Evolutionary conservation across 2,888 invertebrate genomes (phyloP), one percentile per base, ranked within the genome.

Genomic region (Trichacis sp.): DNA sequence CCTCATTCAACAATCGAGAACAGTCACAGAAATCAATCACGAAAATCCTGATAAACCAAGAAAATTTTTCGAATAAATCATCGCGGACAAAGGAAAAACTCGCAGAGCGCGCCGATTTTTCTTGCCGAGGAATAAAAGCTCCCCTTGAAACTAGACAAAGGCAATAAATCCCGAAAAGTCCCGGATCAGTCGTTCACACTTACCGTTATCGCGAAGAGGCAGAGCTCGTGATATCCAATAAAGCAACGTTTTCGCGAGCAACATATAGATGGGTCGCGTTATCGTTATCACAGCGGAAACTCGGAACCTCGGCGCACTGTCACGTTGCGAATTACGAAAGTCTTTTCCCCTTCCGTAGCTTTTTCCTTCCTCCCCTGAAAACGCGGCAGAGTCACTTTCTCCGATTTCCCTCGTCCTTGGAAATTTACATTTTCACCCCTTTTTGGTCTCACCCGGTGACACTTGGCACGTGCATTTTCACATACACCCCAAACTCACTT

Each of bases 251-350:
- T 12, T 20, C 24, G 46, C 46, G 12, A 24, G n/a, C 18, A 45
- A 46, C 19, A 46, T 14, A 24, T 12, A 19, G 14, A 18, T 45
- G 19, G 18, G 19, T 9, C 19, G 43, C 42, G 48, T 53, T 59
- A 38, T 46, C 29, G 29, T 36, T 45, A 48, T 53, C 59, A 45
- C 59, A 43, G 42, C 40, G 42, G 50, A 49, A n/a, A 55, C 48
- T 47, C 46, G 46, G 38, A 20, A 38, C 42, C 51, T 51, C 45
- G 12, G 45, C 45, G 9, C 46, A 24, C 24, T 43, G 29, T 38
- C 11, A 19, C 42, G n/a, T n/a, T n/a, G n/a, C n/a, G n/a, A n/a
- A 48, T 59, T 59, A 48, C 59, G 52, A 59, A 53, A 59, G 53
- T 38, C 38, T 50, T 58, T 46, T 57, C 57, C 57, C 49, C 48